These are phyloP conservation scores for Aegotheles bennettii DNA, from an alignment of 2,113 vertebrate species.

Conservation along the genomic window DNA sequence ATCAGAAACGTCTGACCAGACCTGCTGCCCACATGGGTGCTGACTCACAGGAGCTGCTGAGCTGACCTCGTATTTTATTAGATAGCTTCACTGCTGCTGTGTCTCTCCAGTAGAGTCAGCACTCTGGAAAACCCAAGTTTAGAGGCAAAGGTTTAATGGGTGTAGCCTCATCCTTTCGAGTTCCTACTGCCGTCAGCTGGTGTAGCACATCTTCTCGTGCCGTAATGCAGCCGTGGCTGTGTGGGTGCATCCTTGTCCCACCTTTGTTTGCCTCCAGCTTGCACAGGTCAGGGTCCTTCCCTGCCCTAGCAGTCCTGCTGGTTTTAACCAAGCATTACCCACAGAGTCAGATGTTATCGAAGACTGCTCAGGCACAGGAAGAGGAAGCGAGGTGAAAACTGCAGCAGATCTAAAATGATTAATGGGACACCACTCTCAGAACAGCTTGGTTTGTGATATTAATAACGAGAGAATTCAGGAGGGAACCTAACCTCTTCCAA, in stretches of 20 bases:
- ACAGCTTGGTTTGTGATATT: conserved; percentile 50
- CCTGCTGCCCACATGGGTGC: background rate
- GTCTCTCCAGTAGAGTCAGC: background rate
- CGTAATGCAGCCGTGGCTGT: fast-evolving
- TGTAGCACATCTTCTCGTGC: background rate
- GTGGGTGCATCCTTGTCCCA: background rate
- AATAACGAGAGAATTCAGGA: conserved; percentile 53
- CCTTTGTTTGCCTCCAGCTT: background rate
- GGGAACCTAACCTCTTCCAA: conserved; percentile 12
- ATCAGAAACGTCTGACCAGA: background rate
- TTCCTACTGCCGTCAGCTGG: background rate
- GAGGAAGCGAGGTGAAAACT: conserved; percentile 16
- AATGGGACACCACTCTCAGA: conserved; percentile 26
- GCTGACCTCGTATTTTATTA: background rate
- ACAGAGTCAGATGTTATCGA: background rate
- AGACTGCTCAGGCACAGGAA: background rate
- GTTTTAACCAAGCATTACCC: background rate
- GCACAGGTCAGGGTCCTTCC: background rate
- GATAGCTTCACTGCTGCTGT: background rate
- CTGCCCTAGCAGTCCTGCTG: background rate
- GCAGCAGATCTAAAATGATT: conserved; percentile 44
- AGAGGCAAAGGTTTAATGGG: background rate
- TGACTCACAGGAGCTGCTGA: background rate
- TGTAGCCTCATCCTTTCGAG: background rate
- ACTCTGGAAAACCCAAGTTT: background rate